Evolutionary conservation across 2,888 invertebrate species (phyloP).

Genomic region (Oscheius onirici): DNA sequence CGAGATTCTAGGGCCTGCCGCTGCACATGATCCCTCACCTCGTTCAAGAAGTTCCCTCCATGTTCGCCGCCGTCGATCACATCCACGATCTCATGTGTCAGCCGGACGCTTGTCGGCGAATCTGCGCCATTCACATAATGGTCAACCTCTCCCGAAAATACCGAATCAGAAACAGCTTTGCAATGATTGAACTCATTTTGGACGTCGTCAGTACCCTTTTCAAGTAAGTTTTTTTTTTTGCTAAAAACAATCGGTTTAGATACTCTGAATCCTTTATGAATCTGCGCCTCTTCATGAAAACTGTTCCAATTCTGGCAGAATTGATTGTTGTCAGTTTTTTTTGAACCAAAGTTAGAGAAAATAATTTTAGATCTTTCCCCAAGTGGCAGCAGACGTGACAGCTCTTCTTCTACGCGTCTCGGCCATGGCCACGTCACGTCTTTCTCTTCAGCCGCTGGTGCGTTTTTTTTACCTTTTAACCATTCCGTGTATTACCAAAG

Average conservation of each 20-base stretch:
- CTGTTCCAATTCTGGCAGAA: conserved; percentile 21
- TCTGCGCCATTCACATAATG: conserved; percentile 41
- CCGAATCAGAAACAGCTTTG: conserved; percentile 38
- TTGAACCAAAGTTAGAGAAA: not conserved
- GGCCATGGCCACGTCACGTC: conserved; percentile 19
- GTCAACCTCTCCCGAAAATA: conserved; percentile 46
- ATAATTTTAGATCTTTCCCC: conserved; percentile 33
- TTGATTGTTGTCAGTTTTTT: conserved; percentile 10
- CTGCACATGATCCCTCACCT: conserved; percentile 41
- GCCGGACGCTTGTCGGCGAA: conserved; percentile 39
- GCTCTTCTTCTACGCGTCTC: conserved; percentile 22
- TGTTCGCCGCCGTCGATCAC: conserved; percentile 37
- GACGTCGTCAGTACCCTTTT: conserved; percentile 45
- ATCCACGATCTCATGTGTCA: conserved; percentile 40
- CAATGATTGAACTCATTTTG: conserved; percentile 33
- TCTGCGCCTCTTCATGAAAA: conserved; percentile 14
- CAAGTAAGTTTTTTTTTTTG: conserved; percentile 32
- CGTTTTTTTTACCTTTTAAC: not conserved
- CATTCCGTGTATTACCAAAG: too few relatives aligned
- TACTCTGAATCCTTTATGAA: conserved; percentile 21
- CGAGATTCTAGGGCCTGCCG: conserved; percentile 42
- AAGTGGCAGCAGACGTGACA: conserved; percentile 29
- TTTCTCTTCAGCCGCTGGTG: conserved; percentile 27
- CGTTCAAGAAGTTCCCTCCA: conserved; percentile 46
- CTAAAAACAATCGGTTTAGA: conserved; percentile 7